These are phyloP conservation scores for Calidris pugnax DNA, from an alignment of 2,113 vertebrate genomes.

Conservation along the genomic window DNA sequence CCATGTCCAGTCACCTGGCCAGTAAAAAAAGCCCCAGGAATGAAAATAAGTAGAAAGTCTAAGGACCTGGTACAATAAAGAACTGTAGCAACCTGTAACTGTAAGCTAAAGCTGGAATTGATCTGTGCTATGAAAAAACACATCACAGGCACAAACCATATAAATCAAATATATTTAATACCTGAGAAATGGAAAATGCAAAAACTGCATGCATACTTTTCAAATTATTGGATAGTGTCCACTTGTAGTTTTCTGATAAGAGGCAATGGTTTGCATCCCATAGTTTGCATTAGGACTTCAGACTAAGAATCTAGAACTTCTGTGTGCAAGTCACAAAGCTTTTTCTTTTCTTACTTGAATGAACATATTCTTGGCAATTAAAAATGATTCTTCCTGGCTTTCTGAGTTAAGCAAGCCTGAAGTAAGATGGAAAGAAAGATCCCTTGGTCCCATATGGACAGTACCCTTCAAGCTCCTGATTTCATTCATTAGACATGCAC, in stretches of 20 bases:
- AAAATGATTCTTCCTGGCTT: neutral
- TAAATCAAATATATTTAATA: neutral
- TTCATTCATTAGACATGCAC: neutral
- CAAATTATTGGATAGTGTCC: neutral
- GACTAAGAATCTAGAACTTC: neutral
- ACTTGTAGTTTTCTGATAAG: neutral
- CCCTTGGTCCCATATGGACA: neutral
- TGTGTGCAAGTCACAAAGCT: neutral
- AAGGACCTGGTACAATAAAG: neutral
- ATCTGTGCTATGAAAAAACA: neutral
- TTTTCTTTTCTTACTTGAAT: neutral
- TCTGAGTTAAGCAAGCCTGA: neutral
- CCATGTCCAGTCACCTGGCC: conserved; percentile 83
- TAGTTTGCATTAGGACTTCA: neutral
- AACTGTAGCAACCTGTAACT: neutral
- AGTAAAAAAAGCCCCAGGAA: conserved; percentile 15
- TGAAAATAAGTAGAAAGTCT: neutral
- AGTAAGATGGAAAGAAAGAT: neutral
- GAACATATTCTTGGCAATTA: neutral
- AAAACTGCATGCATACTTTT: neutral
- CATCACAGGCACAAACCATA: neutral
- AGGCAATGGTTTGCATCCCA: neutral
- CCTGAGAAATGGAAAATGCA: neutral
- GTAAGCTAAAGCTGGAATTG: conserved; percentile 55
- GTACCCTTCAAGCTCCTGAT: neutral